Conservation (phyloP, 2,888 invertebrate genomes). For the Drosophila nigricruria region DNA sequence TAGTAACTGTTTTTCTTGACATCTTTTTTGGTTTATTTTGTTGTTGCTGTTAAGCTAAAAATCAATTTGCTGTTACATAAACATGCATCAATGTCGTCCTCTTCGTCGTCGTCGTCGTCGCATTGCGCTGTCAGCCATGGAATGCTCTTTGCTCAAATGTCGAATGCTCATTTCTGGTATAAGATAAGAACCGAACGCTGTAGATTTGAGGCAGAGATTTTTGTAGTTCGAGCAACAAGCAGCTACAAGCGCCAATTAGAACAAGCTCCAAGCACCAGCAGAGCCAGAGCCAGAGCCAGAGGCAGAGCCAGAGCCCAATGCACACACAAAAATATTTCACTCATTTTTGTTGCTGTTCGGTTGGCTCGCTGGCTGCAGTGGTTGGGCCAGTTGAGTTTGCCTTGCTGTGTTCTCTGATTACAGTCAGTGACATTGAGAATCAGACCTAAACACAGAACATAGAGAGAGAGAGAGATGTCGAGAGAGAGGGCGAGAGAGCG, state of each 20-base stretch:
- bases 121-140: slow-evolving; percentile 59
- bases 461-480: neutral
- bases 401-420: slow-evolving; percentile 67
- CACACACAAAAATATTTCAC: slow-evolving; percentile 55
- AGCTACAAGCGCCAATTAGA: slow-evolving; percentile 79
- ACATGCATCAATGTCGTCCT: slow-evolving; percentile 73
- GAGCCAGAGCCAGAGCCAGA: no score
- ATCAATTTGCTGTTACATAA: slow-evolving; percentile 76
- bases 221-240: slow-evolving; percentile 40
- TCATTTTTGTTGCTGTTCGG: slow-evolving; percentile 49
- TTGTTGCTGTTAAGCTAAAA: slow-evolving; percentile 41
- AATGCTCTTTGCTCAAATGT: slow-evolving; percentile 64
- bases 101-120: slow-evolving; percentile 5
- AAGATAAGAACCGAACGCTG: slow-evolving; percentile 70
- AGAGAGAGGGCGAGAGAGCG: neutral
- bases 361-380: slow-evolving; percentile 32
- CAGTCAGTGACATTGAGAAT: slow-evolving; percentile 67
- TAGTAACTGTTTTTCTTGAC: neutral
- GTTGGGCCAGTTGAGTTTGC: slow-evolving; percentile 28
- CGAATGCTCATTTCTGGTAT: slow-evolving; percentile 63
- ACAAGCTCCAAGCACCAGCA: slow-evolving; percentile 31
- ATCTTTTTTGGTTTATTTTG: neutral
- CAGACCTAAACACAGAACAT: slow-evolving; percentile 26
- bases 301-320: slow-evolving; percentile 26
- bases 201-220: slow-evolving; percentile 72